Percentiles rank a stretch among this genome's conserved stretches.
Evolutionary conservation across 2,797 vertebrate genomes (phyloP).

Genomic region (Dromococcyx pavoninus): DNA sequence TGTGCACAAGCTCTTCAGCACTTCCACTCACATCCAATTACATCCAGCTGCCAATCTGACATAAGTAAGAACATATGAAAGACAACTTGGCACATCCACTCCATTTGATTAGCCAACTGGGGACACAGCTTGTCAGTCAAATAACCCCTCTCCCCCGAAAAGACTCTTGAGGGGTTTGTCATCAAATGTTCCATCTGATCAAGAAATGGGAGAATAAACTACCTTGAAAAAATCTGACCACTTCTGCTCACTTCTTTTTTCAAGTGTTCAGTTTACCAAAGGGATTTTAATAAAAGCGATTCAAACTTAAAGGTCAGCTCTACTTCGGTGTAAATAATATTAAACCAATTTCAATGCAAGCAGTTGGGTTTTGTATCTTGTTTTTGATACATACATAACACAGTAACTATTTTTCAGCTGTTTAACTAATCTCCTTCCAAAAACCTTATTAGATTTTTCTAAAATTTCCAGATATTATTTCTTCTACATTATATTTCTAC

Average conservation of each 20-base stretch:
- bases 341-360: neutral
- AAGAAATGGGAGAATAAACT: slow-evolving; percentile 9
- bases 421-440: neutral
- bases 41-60: slow-evolving; percentile 7
- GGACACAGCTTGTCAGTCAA: slow-evolving; percentile 30
- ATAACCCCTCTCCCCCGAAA: neutral
- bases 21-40: slow-evolving; percentile 28
- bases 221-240: neutral
- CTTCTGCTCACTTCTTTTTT: neutral
- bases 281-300: neutral
- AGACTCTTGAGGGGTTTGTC: neutral
- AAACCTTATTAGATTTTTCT: neutral
- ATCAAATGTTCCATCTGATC: slow-evolving; percentile 14
- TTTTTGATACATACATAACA: neutral
- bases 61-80: neutral
- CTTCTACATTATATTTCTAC: neutral
- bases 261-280: neutral
- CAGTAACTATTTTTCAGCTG: neutral
- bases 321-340: neutral
- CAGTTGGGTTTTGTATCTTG: neutral
- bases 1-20: neutral
- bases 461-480: slow-evolving; percentile 4
- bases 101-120: neutral
- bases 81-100: slow-evolving; percentile 21
- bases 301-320: neutral